phyloP scores from a whole-genome alignment of 2,888 invertebrate genomes.

The Lasioglossum morio region DNA sequence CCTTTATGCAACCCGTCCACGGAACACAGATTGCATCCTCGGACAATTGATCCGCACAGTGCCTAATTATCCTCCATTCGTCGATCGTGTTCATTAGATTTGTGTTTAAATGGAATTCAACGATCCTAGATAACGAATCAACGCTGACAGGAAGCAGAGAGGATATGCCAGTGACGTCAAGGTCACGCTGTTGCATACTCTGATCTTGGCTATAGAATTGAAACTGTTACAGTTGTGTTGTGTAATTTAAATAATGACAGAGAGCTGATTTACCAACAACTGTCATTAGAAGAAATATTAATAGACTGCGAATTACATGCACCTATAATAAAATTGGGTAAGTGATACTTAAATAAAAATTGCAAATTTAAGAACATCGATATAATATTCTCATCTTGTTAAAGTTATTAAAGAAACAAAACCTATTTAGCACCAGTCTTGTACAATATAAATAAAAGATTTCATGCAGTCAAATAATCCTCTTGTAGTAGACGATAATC shows the following conservation, averaged over 20 bases:
- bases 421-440: no score
- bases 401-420: no score
- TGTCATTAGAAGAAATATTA: no score
- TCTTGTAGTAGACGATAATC: no score
- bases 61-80: slow-evolving; percentile 2
- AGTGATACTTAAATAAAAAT: no score
- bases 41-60: neutral
- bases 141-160: neutral
- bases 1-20: neutral
- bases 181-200: neutral
- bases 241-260: neutral
- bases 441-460: no score
- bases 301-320: no score
- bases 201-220: neutral
- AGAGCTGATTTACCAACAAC: no score
- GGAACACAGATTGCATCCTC: neutral
- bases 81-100: neutral
- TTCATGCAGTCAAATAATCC: no score
- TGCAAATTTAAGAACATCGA: no score
- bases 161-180: neutral
- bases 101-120: neutral
- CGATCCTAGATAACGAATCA: neutral
- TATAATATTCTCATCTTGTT: no score
- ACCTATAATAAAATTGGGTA: no score
- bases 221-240: neutral